These are phyloP conservation scores for Hassar affinis DNA, from an alignment of 2,113 vertebrate genomes.

Conservation along the genomic window DNA sequence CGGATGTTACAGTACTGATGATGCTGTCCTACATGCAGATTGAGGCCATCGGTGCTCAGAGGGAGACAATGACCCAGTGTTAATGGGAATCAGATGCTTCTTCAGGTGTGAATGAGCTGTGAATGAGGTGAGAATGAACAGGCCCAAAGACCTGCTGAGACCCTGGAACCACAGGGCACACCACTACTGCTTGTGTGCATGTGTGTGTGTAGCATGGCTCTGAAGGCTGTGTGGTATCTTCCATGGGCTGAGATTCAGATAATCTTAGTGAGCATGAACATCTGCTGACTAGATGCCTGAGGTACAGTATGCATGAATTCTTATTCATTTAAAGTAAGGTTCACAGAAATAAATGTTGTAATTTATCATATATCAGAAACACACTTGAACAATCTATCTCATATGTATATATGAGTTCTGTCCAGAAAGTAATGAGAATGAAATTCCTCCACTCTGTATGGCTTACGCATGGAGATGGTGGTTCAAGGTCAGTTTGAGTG, in stretches of 20 bases:
- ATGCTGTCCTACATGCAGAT: constrained; percentile 64
- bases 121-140: constrained; percentile 77
- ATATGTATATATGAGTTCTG: no score
- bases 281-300: constrained; percentile 16
- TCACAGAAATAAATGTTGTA: neutral
- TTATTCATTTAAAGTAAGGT: neutral
- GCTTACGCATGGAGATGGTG: no score
- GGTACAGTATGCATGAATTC: neutral
- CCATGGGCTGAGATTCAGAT: constrained; percentile 21
- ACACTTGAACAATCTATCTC: neutral
- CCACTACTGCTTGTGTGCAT: neutral
- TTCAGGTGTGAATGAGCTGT: constrained; percentile 64
- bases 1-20: constrained; percentile 4
- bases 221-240: neutral
- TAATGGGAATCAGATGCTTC: constrained; percentile 70
- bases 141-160: constrained; percentile 68
- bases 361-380: neutral
- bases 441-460: no score
- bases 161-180: constrained; percentile 47
- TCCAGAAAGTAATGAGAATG: no score
- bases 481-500: no score
- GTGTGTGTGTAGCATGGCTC: neutral
- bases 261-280: constrained; percentile 17
- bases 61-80: constrained; percentile 67
- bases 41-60: constrained; percentile 59